Conservation (phyloP, 2,888 invertebrate genomes). For the Nephrotoma appendiculata region DNA sequence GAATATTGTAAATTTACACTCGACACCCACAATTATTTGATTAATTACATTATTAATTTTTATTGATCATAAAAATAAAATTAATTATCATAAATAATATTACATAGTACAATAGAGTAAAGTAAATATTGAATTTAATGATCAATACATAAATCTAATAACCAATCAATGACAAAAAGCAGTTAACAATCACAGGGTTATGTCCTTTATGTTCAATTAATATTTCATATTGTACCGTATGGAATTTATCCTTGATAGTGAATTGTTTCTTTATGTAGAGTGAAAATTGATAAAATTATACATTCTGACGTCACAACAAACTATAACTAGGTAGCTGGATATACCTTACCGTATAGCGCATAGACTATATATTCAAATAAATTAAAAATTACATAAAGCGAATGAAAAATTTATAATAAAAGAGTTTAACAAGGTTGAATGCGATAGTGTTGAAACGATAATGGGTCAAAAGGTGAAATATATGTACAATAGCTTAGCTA, state of each 20-base stretch:
- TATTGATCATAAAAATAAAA: neutral
- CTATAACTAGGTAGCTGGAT: neutral
- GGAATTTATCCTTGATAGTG: neutral
- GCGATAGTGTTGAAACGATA: neutral
- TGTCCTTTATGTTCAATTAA: neutral
- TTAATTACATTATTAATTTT: neutral
- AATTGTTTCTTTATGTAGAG: neutral
- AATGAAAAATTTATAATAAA: neutral
- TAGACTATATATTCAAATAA: neutral
- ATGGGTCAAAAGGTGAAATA: neutral
- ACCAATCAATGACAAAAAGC: neutral
- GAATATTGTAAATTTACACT: neutral
- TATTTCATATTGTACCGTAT: neutral
- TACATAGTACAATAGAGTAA: neutral
- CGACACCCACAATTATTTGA: neutral
- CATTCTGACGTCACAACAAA: neutral
- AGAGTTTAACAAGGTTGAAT: neutral
- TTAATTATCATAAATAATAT: neutral
- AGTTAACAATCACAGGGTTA: neutral
- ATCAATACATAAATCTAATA: neutral
- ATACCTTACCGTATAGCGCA: no score
- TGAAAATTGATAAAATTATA: neutral
- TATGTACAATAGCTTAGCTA: neutral
- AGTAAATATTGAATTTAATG: neutral
- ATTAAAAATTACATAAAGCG: neutral